phyloP scores from a whole-genome alignment of 2,888 invertebrate genomes.

The Gnatocerus cornutus region DNA sequence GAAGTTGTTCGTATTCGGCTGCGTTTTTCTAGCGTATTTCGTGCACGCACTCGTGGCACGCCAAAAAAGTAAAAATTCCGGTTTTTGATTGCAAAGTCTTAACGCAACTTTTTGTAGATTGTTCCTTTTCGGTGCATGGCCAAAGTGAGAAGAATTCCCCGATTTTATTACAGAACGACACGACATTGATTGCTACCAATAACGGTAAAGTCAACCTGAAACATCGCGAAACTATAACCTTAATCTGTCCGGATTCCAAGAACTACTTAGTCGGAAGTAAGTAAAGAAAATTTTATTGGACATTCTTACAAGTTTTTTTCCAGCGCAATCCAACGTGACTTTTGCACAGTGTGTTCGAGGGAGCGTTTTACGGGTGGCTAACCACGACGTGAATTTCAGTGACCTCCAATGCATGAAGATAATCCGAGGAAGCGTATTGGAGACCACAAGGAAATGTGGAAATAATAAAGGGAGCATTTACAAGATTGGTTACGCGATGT shows the following conservation, averaged over 20 bases:
- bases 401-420: conserved; percentile 60
- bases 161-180: conserved; percentile 58
- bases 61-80: conserved; percentile 35
- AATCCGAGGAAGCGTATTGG: conserved; percentile 60
- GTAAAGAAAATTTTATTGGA: conserved; percentile 43
- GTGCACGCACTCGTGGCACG: conserved; percentile 31
- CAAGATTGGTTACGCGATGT: conserved; percentile 63
- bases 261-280: conserved; percentile 62
- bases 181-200: conserved; percentile 57
- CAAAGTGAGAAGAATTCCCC: conserved; percentile 41
- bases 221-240: conserved; percentile 55
- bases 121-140: conserved; percentile 38
- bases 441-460: conserved; percentile 62
- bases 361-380: conserved; percentile 56
- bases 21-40: conserved; percentile 34
- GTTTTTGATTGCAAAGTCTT: neutral
- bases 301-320: conserved; percentile 46
- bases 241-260: conserved; percentile 61
- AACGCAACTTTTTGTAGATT: conserved; percentile 29
- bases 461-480: conserved; percentile 58
- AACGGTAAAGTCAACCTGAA: conserved; percentile 56
- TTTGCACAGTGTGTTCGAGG: conserved; percentile 58
- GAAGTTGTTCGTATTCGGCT: conserved; percentile 40
- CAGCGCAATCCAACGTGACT: conserved; percentile 61
- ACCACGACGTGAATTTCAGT: conserved; percentile 55